Evolutionary conservation across 1,140 invertebrate genomes (phyloP).

Genomic region (Brachionus rotundiformis): DNA sequence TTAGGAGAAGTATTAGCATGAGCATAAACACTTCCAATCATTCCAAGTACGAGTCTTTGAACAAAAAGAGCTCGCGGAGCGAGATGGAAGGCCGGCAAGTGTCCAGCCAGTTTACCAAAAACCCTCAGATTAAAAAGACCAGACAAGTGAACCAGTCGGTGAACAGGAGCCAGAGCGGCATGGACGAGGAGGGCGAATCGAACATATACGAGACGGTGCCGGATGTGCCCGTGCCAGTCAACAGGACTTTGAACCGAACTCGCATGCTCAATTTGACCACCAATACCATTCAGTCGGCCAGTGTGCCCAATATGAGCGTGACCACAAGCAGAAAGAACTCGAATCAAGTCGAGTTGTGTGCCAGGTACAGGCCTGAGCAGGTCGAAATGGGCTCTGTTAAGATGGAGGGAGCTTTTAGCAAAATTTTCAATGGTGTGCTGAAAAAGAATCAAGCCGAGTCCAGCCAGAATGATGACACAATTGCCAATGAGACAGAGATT

Average conservation of each 20-base stretch:
- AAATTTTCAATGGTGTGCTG: constrained; percentile 12
- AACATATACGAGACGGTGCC: constrained; percentile 43
- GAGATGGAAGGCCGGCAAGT: not conserved
- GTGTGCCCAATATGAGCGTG: constrained; percentile 6
- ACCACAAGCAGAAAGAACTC: not conserved
- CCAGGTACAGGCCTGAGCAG: not conserved
- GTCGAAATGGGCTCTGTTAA: constrained; percentile 24
- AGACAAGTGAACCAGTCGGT: constrained; percentile 37
- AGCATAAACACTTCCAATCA: constrained; percentile 38
- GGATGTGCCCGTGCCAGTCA: not conserved
- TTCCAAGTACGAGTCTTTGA: constrained; percentile 35
- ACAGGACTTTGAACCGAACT: not conserved
- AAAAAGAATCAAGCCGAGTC: constrained; percentile 3
- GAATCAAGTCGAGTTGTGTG: constrained; percentile 12
- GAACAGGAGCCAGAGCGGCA: not conserved
- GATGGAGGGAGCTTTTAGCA: constrained; percentile 36
- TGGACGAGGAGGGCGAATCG: not conserved
- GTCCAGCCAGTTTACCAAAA: constrained; percentile 1
- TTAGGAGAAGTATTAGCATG: not conserved
- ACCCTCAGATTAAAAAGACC: not conserved
- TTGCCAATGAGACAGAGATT: not conserved
- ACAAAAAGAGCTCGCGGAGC: not conserved
- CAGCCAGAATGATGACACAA: constrained; percentile 8
- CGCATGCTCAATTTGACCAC: constrained; percentile 24
- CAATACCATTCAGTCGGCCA: constrained; percentile 37